Evolutionary conservation across 2,113 vertebrate genomes (phyloP), one percentile per base, ranked within the genome.

Genomic region (Hippocampus comes): DNA sequence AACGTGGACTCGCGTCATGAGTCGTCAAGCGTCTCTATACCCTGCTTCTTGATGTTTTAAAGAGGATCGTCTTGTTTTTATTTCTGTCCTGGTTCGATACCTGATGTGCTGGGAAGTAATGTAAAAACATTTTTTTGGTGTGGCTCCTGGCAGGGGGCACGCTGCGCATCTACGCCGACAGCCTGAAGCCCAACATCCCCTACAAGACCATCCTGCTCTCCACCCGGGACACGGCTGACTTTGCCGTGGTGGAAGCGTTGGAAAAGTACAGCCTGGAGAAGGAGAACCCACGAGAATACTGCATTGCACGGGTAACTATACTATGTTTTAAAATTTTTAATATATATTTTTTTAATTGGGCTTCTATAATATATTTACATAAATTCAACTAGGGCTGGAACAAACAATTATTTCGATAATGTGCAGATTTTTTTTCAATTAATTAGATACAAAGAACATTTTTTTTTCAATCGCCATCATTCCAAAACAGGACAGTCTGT

Each of bases 131-230:
- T 49, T 46, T 67, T 65, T 43, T 12, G 10, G 25, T 43, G 21
- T 9, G 15, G 4, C 15, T 11, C 76, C 85, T 68, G 70, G 7
- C 80, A 99, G 97, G 97, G 80, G 97, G 97, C 20, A 99, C 97
- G 0, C 72, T 99, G 82, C 91, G 96, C 75, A 99, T 99, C 80
- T 98, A 99, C 67, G 97, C 97, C 0, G 97, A 98, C 87, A 98
- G 97, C 78, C 92, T 99, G 83, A 97, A 95, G 87, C 97, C 97
- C 80, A 98, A 99, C 90, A 98, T 98, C 84, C 97, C 97, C 0
- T 98, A 98, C 78, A 98, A 99, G 90, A 99, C 97, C 87, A 97
- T 99, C 92, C 92, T 98, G 75, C 91, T 99, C 64, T 99, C 97
- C 12, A 98, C 96, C 2, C 95, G 95, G 0, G 97, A 99, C 87